Conservation (phyloP, 2,113 vertebrate genomes). For the Myotis brandtii region DNA sequence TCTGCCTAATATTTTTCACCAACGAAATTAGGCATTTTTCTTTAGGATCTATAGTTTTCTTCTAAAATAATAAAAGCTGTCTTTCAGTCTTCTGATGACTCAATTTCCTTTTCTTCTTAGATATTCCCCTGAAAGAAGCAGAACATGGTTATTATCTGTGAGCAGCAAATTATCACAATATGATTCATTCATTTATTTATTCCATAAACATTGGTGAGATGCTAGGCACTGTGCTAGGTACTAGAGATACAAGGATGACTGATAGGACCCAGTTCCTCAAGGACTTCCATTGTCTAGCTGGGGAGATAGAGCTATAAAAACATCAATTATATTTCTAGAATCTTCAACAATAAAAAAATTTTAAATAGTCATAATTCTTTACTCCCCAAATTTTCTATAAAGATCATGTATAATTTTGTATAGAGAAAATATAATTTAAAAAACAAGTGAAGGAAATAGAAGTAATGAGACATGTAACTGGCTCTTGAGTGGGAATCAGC, state of each 20-base stretch:
- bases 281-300: not conserved
- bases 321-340: not conserved
- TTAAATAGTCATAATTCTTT: not conserved
- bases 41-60: conserved; percentile 43
- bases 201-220: not conserved
- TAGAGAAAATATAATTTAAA: not conserved
- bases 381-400: not conserved
- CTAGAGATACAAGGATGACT: not conserved
- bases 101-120: conserved; percentile 76
- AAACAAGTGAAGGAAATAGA: not conserved
- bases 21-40: conserved; percentile 43
- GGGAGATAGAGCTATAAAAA: not conserved
- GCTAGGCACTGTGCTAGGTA: not conserved
- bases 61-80: conserved; percentile 41
- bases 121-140: conserved; percentile 73
- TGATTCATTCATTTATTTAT: not conserved
- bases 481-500: not conserved
- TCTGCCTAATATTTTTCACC: conserved; percentile 40
- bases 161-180: not conserved
- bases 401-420: not conserved
- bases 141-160: conserved; percentile 21
- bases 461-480: not conserved
- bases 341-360: not conserved
- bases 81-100: conserved; percentile 50
- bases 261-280: not conserved